Conservation (phyloP, 2,888 invertebrate species). For the Salpingus planirostris region DNA sequence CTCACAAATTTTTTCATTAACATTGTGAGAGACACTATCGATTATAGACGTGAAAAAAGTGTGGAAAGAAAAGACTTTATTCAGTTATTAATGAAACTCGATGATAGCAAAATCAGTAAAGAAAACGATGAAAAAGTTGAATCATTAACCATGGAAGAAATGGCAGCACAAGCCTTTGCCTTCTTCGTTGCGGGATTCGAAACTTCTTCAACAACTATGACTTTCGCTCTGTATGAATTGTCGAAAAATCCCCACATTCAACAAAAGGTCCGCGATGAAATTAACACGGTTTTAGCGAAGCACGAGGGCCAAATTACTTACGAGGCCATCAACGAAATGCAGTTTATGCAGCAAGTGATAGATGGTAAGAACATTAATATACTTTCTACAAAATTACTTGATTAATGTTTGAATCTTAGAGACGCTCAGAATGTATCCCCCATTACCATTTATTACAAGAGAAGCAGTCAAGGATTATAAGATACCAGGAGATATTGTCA, state of each 20-base stretch:
- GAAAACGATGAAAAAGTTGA: constrained; percentile 36
- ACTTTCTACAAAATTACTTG: too few species aligned
- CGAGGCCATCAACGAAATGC: constrained; percentile 10
- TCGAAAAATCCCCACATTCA: constrained; percentile 9
- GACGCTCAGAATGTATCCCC: background rate
- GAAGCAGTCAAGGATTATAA: background rate
- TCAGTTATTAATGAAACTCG: too few species aligned
- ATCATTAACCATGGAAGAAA: constrained; percentile 23
- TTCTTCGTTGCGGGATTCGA: constrained; percentile 45
- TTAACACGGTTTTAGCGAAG: constrained; percentile 5
- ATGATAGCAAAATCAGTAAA: too few species aligned
- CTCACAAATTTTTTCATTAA: too few species aligned
- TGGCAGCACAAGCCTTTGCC: constrained; percentile 47
- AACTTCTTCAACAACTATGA: constrained; percentile 14
- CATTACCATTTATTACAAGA: background rate
- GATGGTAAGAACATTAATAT: constrained; percentile 24
- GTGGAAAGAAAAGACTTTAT: too few species aligned
- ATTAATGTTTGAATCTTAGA: background rate
- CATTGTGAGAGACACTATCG: too few species aligned
- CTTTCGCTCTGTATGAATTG: constrained; percentile 12
- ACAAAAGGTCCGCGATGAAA: constrained; percentile 9
- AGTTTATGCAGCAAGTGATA: constrained; percentile 37
- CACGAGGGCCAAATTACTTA: constrained; percentile 9
- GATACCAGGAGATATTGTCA: background rate
- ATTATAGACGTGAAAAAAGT: too few species aligned